Evolutionary conservation across 2,888 invertebrate species (phyloP).

Genomic region (Nycteola revayana): DNA sequence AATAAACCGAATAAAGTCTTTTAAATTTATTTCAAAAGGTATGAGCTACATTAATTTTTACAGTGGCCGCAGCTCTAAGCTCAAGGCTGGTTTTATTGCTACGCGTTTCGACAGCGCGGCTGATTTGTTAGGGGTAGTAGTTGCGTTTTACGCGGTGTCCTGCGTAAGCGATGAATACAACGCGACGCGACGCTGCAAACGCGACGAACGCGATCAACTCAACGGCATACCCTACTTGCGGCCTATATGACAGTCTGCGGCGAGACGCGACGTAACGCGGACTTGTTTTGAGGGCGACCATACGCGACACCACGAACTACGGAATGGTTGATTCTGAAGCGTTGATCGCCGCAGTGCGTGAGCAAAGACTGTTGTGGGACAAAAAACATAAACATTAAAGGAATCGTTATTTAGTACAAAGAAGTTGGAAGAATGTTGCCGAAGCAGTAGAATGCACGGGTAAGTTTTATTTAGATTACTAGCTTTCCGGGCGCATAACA

Average conservation of each 20-base stretch:
- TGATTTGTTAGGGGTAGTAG: no score
- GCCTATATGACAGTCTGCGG: conserved; percentile 2
- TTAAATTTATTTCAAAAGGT: no score
- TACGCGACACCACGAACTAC: background rate
- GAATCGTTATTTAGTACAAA: conserved; percentile 2
- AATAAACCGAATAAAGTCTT: no score
- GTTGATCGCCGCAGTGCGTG: conserved; percentile 5
- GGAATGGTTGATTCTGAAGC: conserved; percentile 3
- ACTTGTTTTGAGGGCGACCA: background rate
- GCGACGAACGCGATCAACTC: conserved; percentile 3
- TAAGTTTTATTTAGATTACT: conserved; percentile 3
- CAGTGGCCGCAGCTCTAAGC: no score
- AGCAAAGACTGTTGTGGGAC: conserved; percentile 4
- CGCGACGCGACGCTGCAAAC: conserved; percentile 1
- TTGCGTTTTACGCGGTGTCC: conserved; percentile 3
- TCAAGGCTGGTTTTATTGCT: no score
- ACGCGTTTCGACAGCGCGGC: no score
- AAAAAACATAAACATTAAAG: conserved; percentile 6
- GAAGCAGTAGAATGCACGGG: conserved; percentile 3
- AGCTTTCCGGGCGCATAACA: conserved; percentile 8
- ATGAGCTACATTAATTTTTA: no score
- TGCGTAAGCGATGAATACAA: background rate
- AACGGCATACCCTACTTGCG: conserved; percentile 1
- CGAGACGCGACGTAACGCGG: conserved; percentile 2
- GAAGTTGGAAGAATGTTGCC: conserved; percentile 2